Conservation (phyloP, 2,113 vertebrate species). For the Lipophrys pholis region DNA sequence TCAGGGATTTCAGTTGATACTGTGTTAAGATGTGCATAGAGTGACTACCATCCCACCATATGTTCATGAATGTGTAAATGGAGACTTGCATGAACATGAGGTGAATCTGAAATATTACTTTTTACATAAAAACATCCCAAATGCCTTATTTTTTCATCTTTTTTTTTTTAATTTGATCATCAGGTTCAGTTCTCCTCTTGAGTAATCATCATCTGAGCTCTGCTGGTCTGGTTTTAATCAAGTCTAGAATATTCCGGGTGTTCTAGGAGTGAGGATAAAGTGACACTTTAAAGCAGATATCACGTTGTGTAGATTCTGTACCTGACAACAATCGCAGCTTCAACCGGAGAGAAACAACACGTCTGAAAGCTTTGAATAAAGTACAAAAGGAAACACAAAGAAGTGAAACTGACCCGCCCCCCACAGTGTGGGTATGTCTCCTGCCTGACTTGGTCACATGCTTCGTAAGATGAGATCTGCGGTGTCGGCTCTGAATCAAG, state of each 20-base stretch:
- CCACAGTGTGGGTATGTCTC: conserved; percentile 1
- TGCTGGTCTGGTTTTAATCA: background rate
- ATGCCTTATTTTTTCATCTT: too few species aligned
- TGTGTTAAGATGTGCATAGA: too few species aligned
- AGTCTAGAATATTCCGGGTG: background rate
- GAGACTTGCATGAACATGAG: too few species aligned
- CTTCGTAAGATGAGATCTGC: conserved; percentile 46
- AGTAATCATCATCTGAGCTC: background rate
- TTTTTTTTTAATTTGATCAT: too few species aligned
- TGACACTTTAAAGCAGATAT: background rate
- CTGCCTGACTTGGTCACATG: conserved; percentile 9
- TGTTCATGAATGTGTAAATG: too few species aligned
- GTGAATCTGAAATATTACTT: too few species aligned
- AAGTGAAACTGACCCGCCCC: conserved; percentile 40
- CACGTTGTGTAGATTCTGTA: conserved; percentile 27
- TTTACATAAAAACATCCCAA: too few species aligned
- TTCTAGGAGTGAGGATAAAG: background rate
- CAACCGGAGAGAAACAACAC: conserved; percentile 29
- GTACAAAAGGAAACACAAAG: conserved; percentile 42
- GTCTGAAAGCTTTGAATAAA: conserved; percentile 17
- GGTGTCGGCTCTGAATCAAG: background rate
- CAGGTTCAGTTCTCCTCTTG: too few species aligned
- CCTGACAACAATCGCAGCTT: conserved; percentile 3
- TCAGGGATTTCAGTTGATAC: too few species aligned
- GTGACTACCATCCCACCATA: too few species aligned